Base-by-base conservation (phyloP, 2,113 vertebrate genomes). In the Catharus minimus region DNA sequence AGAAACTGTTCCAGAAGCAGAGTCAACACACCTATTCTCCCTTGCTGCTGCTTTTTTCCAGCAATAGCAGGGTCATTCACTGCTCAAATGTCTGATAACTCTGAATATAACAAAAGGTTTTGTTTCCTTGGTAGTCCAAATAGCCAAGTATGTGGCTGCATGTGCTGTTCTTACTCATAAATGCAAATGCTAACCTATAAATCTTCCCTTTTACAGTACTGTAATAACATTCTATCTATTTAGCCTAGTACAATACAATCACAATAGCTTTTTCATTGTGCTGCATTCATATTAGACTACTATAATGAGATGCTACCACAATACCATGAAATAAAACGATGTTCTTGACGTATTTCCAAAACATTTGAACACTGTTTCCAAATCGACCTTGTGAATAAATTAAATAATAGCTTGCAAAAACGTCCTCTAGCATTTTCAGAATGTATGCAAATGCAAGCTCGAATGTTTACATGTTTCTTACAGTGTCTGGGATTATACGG, bases 381-480 rank as follows among this genome's bases (percentile, higher is more conserved):
- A 96, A 95, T 93, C 47, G 94, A 96, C 94, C 96, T 96, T 94
- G 95, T 91, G 91, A 95, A 93, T 95, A 96, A 93, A 96, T 92
- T 92, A 95, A 93, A 91, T 78, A 90, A 95, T 91, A 92, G 79
- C 89, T 96, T 89, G 84, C 73, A 94, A 96, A 92, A 96, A 97
- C 77, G 81, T 96, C 95, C 94, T 96, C 85, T 92, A 92, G 93
- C 85, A 88, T 89, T 94, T 94, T 91, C 73, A 92, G 86, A 93
- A 94, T 92, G 92, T 94, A 93, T 95, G 91, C 94, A 96, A 95
- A 96, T 95, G 92, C 85, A 95, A 92, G 84, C 91, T 89, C 0
- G n/a, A 95, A 94, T 96, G 95, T 96, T 96, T 97, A 95, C 94
- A 95, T 95, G 94, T 96, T 95, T 96, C 96, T 94, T 94, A 95